Base-by-base conservation (phyloP, 1,140 invertebrate species). In the Macrosteles quadrilineatus region DNA sequence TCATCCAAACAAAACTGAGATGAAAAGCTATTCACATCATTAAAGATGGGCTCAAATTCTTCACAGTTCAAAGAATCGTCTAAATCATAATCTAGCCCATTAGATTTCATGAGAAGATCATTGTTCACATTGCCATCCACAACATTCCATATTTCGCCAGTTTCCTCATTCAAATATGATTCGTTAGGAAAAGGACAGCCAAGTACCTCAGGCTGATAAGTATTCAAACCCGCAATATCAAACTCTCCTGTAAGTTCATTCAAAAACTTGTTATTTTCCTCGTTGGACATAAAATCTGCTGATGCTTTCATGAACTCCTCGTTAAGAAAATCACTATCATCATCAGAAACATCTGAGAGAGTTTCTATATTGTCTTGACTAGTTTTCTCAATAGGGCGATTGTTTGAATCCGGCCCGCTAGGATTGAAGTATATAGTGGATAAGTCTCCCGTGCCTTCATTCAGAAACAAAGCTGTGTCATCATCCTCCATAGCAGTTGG, bases 221-320 rank as follows among this genome's bases (percentile, higher is more conserved):
- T 66, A 9, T 43, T 31, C 25, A 64, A 64, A 11, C 23, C n/a
- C 6, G 17, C 4, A 21, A 9, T 32, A 23, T 30, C 14, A 25
- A 66, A 43, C 45, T 66, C 63, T 23, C 63, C 63, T 21, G 63
- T 66, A 19, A 66, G 36, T 27, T 66, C 63, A 43, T 66, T 66
- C 11, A 66, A 25, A 66, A 66, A 66, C 1, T 3, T 66, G 43
- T 43, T 36, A 31, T 43, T 43, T 27, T 45, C 63, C 4, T 25
- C 14, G 11, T 40, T 12, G 31, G 31, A 9, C 23, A 43, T 66
- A 23, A 66, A 66, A 45, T 43, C 45, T 21, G 32, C 40, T 30
- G 32, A 43, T 43, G 21, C 63, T 27, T 1, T 43, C 21, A 27
- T 45, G 23, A 43, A 43, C 21, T 66, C 63, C 11, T 43, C 40